Base-by-base conservation (phyloP, 2,888 invertebrate genomes). In the Acleris laterana region DNA sequence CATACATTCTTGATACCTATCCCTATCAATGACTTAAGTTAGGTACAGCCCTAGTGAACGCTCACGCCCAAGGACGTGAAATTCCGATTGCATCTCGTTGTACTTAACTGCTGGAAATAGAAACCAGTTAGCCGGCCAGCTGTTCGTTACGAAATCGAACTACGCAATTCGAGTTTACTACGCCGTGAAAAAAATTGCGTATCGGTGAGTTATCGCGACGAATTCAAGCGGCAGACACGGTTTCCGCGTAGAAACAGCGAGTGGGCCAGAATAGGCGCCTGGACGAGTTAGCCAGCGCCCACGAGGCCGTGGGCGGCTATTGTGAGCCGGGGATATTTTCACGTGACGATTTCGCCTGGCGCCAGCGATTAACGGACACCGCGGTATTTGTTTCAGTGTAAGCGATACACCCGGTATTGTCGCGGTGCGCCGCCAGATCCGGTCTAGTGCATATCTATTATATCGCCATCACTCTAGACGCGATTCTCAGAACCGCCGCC, bases 381-480 rank as follows among this genome's bases (percentile, higher is more conserved):
- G 70, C 78, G 81, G 88, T 88, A 86, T 90, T 85, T 86, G 89
- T 90, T 90, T 87, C 88, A 85, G 81, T 89, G 90, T 90, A 92
- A 88, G 80, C 84, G 90, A 92, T 89, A 91, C 82, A 81, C 79
- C 76, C 80, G 77, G 84, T 87, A 88, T 88, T 90, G 90, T 90
- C 83, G 84, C 82, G 82, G 80, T 81, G 82, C 80, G 82, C 83
- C 83, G 83, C 78, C 81, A 73, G 74, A 81, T 87, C 83, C 88
- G 90, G 89, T 91, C 90, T 90, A 89, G 84, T 89, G 90, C 89
- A 78, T 87, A 88, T 87, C 88, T 89, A 88, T 87, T 88, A 88
- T 88, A 88, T 84, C 82, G 84, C 80, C 84, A 86, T 82, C 82
- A 77, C 78, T 82, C 79, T 82, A 86, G 83, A 80, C 80, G 78